phyloP scores from a whole-genome alignment of 2,797 vertebrate genomes.

The Acanthornis magna region DNA sequence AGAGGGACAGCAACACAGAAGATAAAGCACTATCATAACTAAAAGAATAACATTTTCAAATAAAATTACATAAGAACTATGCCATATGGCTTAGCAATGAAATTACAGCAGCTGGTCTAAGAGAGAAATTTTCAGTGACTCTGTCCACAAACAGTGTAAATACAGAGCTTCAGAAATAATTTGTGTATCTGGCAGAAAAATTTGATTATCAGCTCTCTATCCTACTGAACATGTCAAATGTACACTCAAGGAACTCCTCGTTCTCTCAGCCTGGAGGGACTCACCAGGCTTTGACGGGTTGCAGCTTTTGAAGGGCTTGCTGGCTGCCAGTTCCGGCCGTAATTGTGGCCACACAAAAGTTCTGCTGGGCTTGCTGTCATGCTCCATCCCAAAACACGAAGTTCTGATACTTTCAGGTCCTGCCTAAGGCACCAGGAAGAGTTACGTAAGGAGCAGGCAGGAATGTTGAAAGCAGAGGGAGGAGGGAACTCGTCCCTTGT shows the following conservation, averaged over 20 bases:
- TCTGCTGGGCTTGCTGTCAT: not conserved
- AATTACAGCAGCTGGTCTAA: not conserved
- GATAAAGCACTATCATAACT: not conserved
- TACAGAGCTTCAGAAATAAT: not conserved
- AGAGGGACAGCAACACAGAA: not conserved
- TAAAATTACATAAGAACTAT: not conserved
- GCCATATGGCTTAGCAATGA: not conserved
- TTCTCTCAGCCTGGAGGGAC: not conserved
- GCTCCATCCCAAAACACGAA: not conserved
- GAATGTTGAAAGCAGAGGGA: not conserved
- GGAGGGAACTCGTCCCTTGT: not conserved
- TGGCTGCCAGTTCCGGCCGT: not conserved
- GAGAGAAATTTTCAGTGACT: not conserved
- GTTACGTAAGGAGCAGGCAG: not conserved
- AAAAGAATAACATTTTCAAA: not conserved
- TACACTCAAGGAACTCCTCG: fast-evolving
- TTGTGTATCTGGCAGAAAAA: not conserved
- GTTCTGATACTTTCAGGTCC: not conserved
- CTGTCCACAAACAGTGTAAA: not conserved
- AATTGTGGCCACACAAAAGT: not conserved
- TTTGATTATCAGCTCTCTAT: not conserved
- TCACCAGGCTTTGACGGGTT: not conserved
- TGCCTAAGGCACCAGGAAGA: not conserved
- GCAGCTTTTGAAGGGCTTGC: not conserved
- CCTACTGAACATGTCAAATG: not conserved